A percentile compares a stretch with the other conserved stretches of the same genome.
These are phyloP conservation scores for Cyclophora punctaria DNA, from an alignment of 2,888 invertebrate species.

Conservation along the genomic window DNA sequence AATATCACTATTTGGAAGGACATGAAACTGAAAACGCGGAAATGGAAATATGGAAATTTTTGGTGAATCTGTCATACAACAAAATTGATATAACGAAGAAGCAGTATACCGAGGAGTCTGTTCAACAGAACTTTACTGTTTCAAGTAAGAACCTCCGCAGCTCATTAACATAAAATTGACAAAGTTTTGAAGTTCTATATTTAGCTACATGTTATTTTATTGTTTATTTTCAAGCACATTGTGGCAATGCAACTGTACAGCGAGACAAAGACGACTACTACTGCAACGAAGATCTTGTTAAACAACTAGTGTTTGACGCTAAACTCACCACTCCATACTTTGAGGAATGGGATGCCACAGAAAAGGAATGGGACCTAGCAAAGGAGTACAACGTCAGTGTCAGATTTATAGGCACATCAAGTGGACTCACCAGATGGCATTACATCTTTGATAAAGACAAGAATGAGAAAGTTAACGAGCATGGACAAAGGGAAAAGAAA, in stretches of 20 bases:
- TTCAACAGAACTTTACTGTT: conserved; percentile 28
- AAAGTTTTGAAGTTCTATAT: no score
- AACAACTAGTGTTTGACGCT: conserved; percentile 91
- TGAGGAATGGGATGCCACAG: conserved; percentile 68
- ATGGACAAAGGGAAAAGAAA: conserved; percentile 41
- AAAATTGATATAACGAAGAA: conserved; percentile 57
- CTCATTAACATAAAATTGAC: no score
- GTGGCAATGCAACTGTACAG: conserved; percentile 72
- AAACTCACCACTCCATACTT: conserved; percentile 79
- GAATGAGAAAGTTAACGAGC: conserved; percentile 57
- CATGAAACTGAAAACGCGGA: conserved; percentile 84
- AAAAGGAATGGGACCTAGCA: conserved; percentile 73
- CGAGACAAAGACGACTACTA: conserved; percentile 83
- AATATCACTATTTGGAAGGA: conserved; percentile 87
- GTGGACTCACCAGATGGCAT: conserved; percentile 92
- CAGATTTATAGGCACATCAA: conserved; percentile 90
- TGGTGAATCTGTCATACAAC: conserved; percentile 77
- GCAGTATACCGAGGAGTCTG: conserved; percentile 48
- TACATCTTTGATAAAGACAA: conserved; percentile 78
- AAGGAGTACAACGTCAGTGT: conserved; percentile 82
- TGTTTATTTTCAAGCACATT: conserved; percentile 70
- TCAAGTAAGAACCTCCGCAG: conserved; percentile 36
- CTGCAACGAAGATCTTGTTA: conserved; percentile 88
- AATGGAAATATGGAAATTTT: conserved; percentile 83
- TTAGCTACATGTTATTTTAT: no score